A percentile compares a stretch with the other conserved stretches of the same genome.
Conservation (phyloP, 2,888 invertebrate genomes). For the Eutolmus rufibarbis region DNA sequence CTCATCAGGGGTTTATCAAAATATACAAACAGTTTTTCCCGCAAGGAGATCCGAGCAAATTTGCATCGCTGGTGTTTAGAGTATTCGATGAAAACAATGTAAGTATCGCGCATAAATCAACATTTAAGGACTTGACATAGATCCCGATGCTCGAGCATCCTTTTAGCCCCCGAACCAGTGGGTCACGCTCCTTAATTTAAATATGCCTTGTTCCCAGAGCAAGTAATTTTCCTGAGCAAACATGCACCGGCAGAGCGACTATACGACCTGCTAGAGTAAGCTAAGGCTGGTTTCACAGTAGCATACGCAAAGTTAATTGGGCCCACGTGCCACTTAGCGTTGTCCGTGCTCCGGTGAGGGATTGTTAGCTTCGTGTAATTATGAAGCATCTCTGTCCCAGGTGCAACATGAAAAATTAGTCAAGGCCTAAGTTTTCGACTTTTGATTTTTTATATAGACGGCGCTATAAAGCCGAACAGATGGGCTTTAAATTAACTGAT, state of each 20-base stretch:
- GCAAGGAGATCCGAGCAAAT: conserved; percentile 98
- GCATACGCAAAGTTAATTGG: background rate
- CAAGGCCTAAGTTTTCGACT: background rate
- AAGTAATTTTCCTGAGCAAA: background rate
- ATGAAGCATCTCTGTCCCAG: background rate
- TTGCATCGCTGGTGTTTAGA: conserved; percentile 96
- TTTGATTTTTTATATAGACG: background rate
- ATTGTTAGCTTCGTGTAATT: background rate
- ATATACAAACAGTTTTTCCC: conserved; percentile 99
- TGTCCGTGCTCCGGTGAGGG: background rate
- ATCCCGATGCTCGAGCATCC: background rate
- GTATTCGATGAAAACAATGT: conserved; percentile 99
- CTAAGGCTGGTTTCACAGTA: background rate
- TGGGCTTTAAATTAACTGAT: background rate
- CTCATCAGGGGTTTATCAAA: conserved; percentile 89
- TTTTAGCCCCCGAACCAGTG: background rate
- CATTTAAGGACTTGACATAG: background rate
- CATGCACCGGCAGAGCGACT: background rate
- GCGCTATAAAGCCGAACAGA: background rate
- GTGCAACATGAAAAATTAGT: background rate
- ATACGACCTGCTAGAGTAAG: background rate
- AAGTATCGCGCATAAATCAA: conserved; percentile 63
- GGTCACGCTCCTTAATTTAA: background rate
- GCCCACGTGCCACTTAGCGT: background rate
- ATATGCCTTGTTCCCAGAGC: background rate